Conservation (phyloP, 2,888 invertebrate genomes). For the Ornithoptera priamus region DNA sequence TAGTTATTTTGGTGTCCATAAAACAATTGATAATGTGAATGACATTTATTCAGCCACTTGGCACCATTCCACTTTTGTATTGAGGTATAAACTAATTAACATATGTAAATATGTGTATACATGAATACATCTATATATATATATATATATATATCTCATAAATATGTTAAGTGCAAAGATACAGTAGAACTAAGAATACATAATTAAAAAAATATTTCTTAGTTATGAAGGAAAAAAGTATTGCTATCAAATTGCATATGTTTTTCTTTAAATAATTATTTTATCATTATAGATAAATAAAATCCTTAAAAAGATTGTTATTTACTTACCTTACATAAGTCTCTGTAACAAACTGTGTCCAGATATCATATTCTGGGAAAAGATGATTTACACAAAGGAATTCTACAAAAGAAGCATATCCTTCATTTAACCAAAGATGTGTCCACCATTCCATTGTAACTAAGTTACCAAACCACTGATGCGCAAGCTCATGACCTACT, state of each 20-base stretch:
- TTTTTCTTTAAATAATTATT: not conserved
- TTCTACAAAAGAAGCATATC: conserved; percentile 97
- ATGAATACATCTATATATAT: too few species aligned
- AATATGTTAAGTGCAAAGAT: not conserved
- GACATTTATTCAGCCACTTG: conserved; percentile 30
- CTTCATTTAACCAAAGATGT: conserved; percentile 97
- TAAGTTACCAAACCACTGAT: conserved; percentile 99
- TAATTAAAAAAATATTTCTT: not conserved
- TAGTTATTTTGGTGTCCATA: conserved; percentile 26
- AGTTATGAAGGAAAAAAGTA: too few species aligned
- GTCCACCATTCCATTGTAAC: conserved; percentile 99
- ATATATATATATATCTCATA: too few species aligned
- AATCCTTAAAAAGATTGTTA: not conserved
- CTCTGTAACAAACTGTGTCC: conserved; percentile 97
- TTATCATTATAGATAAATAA: not conserved
- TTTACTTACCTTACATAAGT: conserved; percentile 84
- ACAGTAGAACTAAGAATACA: not conserved
- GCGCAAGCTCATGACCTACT: conserved; percentile 95
- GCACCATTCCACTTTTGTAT: conserved; percentile 29
- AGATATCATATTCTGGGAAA: conserved; percentile 97
- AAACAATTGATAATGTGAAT: conserved; percentile 30
- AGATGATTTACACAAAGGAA: conserved; percentile 95
- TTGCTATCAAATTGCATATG: too few species aligned
- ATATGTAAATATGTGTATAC: not conserved
- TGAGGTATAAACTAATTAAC: conserved; percentile 1